These are phyloP conservation scores for Aplocera efformata DNA, from an alignment of 2,888 invertebrate species.

Conservation along the genomic window DNA sequence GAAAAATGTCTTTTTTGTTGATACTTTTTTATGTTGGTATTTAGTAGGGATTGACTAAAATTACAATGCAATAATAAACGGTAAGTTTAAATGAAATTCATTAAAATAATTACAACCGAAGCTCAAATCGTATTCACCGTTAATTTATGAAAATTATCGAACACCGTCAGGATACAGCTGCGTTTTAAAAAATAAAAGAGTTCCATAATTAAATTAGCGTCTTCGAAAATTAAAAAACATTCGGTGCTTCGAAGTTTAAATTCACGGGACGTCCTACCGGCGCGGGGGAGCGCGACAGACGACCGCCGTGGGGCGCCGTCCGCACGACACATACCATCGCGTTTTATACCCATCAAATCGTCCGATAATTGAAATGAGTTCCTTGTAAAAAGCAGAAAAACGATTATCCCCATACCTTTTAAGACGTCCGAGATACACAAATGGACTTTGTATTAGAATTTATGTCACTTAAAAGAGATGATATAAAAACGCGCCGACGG, in stretches of 20 bases:
- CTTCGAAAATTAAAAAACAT: conserved; percentile 61
- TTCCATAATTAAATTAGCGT: conserved; percentile 78
- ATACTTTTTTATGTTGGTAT: too few relatives aligned
- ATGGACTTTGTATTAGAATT: conserved; percentile 81
- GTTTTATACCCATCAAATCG: conserved; percentile 77
- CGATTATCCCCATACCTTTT: conserved; percentile 79
- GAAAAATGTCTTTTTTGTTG: not conserved
- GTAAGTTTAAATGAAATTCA: conserved; percentile 29
- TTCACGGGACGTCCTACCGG: conserved; percentile 52
- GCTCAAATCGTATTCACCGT: conserved; percentile 45
- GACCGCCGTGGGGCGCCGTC: conserved; percentile 71
- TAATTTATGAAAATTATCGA: conserved; percentile 57
- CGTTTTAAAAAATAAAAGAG: conserved; percentile 48
- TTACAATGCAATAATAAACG: conserved; percentile 28
- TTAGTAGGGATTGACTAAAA: too few relatives aligned
- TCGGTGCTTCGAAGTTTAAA: conserved; percentile 35
- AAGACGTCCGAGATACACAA: conserved; percentile 80
- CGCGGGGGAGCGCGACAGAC: conserved; percentile 30
- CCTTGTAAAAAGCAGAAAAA: conserved; percentile 80
- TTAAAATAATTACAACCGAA: conserved; percentile 34
- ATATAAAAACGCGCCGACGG: conserved; percentile 77
- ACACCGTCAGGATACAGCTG: conserved; percentile 68
- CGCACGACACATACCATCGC: conserved; percentile 68
- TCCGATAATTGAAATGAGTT: conserved; percentile 80
- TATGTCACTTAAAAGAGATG: conserved; percentile 79